phyloP scores from a whole-genome alignment of 1,140 invertebrate species.

The Saccostrea glomerata region DNA sequence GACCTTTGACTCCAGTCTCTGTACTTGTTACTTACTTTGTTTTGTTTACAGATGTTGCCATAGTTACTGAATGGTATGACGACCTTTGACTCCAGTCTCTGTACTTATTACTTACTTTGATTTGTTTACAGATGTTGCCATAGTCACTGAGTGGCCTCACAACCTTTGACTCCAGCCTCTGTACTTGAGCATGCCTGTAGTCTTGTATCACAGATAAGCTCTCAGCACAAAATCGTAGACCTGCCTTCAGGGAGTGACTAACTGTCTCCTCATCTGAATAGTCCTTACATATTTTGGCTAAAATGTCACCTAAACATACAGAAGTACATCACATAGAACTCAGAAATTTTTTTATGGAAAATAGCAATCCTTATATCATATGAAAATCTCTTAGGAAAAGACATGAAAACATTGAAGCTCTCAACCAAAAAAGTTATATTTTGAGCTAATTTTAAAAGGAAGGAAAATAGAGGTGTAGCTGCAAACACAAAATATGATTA shows the following conservation, averaged over 20 bases:
- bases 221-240: conserved; percentile 61
- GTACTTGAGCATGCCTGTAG: conserved; percentile 67
- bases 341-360: no score
- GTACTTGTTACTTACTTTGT: conserved; percentile 38
- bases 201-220: conserved; percentile 70
- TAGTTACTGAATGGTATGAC: no score
- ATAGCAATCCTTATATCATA: no score
- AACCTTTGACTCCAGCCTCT: conserved; percentile 66
- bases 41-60: no score
- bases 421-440: no score
- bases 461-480: no score
- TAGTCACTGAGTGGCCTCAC: conserved; percentile 65
- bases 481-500: no score
- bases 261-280: conserved; percentile 62
- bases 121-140: conserved; percentile 65
- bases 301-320: conserved; percentile 64
- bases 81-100: background rate
- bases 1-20: background rate
- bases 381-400: no score
- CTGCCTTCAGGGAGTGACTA: conserved; percentile 60
- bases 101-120: conserved; percentile 59
- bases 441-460: no score
- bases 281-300: conserved; percentile 62
- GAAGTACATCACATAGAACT: background rate
- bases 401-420: no score